A percentile compares a stretch with the other conserved stretches of the same genome.
Conservation (phyloP, 1,140 invertebrate species). For the Procambarus virginalis region DNA sequence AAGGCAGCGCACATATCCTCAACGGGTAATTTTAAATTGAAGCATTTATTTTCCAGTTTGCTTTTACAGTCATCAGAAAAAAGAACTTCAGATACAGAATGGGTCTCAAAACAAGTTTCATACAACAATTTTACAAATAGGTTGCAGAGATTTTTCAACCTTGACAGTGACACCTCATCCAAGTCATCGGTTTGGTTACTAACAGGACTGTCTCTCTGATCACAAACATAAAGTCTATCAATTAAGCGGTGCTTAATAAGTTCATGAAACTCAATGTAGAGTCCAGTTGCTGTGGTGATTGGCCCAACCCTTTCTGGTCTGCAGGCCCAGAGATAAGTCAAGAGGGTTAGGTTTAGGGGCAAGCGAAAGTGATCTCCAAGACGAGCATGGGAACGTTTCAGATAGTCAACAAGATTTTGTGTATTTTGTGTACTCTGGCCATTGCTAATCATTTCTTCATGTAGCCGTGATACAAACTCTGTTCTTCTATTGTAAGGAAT, state of each 20-base stretch:
- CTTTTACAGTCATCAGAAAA: conserved; percentile 1
- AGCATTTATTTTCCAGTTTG: conserved; percentile 13
- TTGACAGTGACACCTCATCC: not conserved
- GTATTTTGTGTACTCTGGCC: conserved; percentile 20
- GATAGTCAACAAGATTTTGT: conserved; percentile 1
- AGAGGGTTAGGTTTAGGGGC: conserved; percentile 49
- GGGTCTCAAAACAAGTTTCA: not conserved
- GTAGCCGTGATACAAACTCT: conserved; percentile 36
- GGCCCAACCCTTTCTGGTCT: conserved; percentile 2
- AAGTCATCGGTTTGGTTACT: not conserved
- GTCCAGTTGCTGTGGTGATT: conserved; percentile 30
- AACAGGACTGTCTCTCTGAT: too few relatives aligned
- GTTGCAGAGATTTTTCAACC: too few relatives aligned
- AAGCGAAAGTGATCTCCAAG: conserved; percentile 40
- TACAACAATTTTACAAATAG: conserved; percentile 1
- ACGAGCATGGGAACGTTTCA: conserved; percentile 14
- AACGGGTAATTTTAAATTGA: conserved; percentile 1
- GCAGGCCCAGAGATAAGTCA: conserved; percentile 47
- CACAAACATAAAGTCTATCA: conserved; percentile 2
- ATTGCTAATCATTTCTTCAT: conserved; percentile 38
- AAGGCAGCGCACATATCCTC: conserved; percentile 24
- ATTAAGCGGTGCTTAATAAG: conserved; percentile 20
- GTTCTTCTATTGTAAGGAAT: conserved; percentile 16
- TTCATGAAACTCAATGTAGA: conserved; percentile 34
- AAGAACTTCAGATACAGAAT: not conserved